phyloP scores from a whole-genome alignment of 2,113 vertebrate genomes.

The Vidua macroura region DNA sequence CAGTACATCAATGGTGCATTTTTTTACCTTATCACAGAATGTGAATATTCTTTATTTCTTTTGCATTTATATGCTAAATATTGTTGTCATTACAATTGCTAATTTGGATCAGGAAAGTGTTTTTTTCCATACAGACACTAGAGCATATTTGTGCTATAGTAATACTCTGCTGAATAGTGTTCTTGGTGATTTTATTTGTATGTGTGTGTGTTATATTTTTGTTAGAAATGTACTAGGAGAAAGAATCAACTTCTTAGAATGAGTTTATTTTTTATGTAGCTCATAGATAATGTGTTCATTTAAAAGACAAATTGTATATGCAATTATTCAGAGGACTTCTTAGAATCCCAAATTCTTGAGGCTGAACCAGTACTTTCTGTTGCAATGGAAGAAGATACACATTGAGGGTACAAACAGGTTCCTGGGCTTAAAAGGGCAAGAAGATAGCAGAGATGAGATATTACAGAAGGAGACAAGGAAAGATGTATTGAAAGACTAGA shows the following conservation, averaged over 20 bases:
- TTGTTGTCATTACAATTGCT: not conserved
- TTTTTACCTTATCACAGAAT: not conserved
- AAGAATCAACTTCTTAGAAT: not conserved
- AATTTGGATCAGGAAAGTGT: not conserved
- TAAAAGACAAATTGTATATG: not conserved
- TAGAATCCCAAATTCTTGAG: slow-evolving; percentile 25
- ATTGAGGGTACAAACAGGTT: not conserved
- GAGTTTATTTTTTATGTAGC: not conserved
- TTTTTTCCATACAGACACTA: not conserved
- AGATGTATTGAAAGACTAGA: not conserved
- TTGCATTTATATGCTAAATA: not conserved
- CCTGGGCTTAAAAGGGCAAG: not conserved
- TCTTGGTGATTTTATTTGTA: not conserved
- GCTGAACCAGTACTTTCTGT: slow-evolving; percentile 34
- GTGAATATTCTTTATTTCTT: not conserved
- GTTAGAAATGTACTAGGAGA: not conserved
- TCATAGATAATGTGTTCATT: not conserved
- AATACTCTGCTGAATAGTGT: not conserved
- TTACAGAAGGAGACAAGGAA: not conserved
- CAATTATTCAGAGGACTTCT: not conserved
- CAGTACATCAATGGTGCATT: not conserved
- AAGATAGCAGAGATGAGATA: not conserved
- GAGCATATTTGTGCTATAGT: not conserved
- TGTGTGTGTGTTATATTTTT: not conserved
- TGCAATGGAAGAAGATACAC: slow-evolving; percentile 9